Evolutionary conservation across 2,797 vertebrate species (phyloP).

Genomic region (Sebastes iracundus): DNA sequence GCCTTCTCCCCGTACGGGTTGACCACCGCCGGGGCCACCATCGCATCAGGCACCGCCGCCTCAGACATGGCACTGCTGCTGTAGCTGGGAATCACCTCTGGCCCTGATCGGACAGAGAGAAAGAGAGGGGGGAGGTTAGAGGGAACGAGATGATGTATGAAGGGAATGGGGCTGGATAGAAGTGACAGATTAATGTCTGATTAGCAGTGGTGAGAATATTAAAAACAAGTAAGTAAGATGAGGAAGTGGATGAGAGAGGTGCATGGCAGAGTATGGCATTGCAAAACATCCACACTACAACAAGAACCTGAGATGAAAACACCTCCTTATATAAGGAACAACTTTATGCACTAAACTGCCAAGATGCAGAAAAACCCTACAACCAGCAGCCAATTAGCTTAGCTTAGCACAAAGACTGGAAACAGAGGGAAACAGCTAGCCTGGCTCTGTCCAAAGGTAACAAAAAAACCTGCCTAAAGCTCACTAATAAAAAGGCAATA

Average conservation of each 20-base stretch:
- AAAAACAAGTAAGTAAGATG: neutral
- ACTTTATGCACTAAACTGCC: neutral
- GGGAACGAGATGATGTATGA: neutral
- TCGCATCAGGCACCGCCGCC: conserved; percentile 68
- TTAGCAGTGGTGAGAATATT: neutral
- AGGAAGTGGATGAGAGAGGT: neutral
- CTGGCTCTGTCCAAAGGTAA: neutral
- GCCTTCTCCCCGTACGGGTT: conserved; percentile 82
- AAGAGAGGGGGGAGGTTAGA: neutral
- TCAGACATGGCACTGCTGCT: conserved; percentile 89
- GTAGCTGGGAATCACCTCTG: conserved; percentile 81
- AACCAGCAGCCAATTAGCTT: neutral
- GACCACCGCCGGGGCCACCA: conserved; percentile 75
- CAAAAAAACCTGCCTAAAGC: neutral
- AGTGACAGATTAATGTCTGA: neutral
- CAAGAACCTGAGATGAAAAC: neutral
- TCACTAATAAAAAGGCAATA: neutral
- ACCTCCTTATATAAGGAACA: neutral
- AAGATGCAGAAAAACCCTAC: neutral
- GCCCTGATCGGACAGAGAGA: conserved; percentile 55
- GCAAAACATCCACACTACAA: neutral
- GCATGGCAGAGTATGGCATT: too few relatives aligned
- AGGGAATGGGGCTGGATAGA: neutral
- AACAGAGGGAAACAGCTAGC: neutral
- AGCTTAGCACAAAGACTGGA: neutral